Conservation (phyloP, 2,797 vertebrate genomes). For the Eurystomus glaucurus region DNA sequence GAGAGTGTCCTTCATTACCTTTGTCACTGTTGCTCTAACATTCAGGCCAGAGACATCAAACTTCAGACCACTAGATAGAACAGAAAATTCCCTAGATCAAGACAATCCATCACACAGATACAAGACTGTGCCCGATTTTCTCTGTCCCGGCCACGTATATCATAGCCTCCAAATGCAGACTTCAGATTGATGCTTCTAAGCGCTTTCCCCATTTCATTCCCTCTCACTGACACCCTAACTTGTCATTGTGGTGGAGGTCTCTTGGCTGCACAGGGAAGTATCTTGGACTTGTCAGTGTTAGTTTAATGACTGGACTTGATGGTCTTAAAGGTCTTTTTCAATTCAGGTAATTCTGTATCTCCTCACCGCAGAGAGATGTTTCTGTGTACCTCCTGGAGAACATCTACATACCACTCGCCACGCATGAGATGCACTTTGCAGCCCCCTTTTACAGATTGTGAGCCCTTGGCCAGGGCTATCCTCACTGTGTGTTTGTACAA, state of each 20-base stretch:
- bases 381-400: background rate
- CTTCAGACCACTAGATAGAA: background rate
- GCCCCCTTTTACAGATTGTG: background rate
- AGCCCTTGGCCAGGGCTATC: background rate
- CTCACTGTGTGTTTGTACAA: background rate
- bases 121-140: background rate
- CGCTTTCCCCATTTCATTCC: background rate
- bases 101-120: background rate
- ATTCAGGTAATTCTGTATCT: background rate
- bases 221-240: background rate
- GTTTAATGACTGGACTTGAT: too few species aligned
- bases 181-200: fast-evolving
- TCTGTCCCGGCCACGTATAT: background rate
- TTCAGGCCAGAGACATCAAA: background rate
- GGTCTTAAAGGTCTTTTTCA: too few species aligned
- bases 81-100: background rate
- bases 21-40: fast-evolving
- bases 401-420: background rate
- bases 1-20: background rate
- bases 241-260: background rate
- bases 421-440: background rate
- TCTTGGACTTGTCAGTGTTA: too few species aligned
- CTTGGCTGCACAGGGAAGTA: background rate
- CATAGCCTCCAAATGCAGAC: background rate
- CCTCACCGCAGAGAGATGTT: background rate